These are phyloP conservation scores for Xiphorhynchus elegans DNA, from an alignment of 2,113 vertebrate species.

Conservation along the genomic window DNA sequence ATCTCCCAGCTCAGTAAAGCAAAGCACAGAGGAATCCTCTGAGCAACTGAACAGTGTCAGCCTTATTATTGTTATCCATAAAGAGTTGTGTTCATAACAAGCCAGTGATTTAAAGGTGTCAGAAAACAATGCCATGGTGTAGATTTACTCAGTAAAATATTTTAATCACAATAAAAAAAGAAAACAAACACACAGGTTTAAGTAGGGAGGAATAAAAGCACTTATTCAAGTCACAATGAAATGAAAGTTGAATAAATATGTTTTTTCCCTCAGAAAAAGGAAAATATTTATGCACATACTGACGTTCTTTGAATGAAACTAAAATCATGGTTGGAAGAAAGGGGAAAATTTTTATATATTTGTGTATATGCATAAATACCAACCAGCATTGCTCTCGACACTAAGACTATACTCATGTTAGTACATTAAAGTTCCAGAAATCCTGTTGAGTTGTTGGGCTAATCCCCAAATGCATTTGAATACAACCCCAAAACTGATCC, in stretches of 20 bases:
- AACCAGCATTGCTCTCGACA: background rate
- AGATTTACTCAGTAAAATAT: background rate
- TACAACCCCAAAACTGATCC: background rate
- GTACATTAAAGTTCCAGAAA: background rate
- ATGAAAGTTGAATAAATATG: background rate
- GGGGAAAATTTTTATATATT: background rate
- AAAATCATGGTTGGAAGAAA: background rate
- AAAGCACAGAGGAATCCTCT: background rate
- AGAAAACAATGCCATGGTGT: background rate
- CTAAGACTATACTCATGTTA: background rate
- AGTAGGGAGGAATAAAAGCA: background rate
- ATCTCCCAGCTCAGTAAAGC: conserved; percentile 57
- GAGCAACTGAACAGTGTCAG: background rate
- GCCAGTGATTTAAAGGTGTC: conserved; percentile 28
- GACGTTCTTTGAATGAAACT: background rate
- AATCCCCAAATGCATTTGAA: background rate
- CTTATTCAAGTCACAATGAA: background rate
- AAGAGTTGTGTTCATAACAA: background rate
- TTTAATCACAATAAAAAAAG: background rate
- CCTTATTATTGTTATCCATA: background rate
- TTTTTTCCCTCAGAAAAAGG: background rate
- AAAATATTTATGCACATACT: background rate
- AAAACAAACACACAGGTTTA: background rate
- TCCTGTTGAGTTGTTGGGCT: background rate
- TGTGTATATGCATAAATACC: background rate